These are phyloP conservation scores for Boulengerochromis microlepis DNA, from an alignment of 2,113 vertebrate species.

Conservation along the genomic window DNA sequence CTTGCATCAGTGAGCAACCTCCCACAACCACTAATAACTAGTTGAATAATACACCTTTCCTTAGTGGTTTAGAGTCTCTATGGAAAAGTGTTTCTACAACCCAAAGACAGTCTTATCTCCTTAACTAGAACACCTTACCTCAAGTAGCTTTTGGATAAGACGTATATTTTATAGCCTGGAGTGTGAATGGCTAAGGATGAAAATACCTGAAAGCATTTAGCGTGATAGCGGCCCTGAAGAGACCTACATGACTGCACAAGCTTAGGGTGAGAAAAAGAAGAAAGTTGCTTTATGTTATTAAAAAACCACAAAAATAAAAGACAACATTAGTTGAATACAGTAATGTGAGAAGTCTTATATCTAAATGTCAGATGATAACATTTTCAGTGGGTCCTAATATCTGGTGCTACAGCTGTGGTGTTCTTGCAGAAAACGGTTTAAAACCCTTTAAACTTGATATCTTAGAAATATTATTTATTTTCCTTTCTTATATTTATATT, in stretches of 20 bases:
- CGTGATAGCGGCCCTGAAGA: neutral
- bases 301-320: neutral
- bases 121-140: neutral
- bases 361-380: neutral
- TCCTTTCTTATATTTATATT: neutral
- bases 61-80: neutral
- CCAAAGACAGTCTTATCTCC: neutral
- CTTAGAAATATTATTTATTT: neutral
- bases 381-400: neutral
- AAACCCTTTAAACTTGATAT: neutral
- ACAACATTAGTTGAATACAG: neutral
- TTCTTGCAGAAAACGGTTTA: neutral
- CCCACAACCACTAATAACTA: neutral
- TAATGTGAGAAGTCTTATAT: neutral
- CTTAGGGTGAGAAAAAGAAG: neutral
- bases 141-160: neutral
- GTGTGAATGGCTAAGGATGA: neutral
- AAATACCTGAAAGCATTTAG: neutral
- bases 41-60: neutral
- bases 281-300: neutral
- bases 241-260: neutral
- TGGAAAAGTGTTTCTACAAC: neutral
- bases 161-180: neutral
- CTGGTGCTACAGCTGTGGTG: neutral
- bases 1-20: neutral